Percentiles rank a stretch among this genome's conserved stretches.
Conservation (phyloP, 2,113 vertebrate genomes). For the Cynopterus brachyotis region DNA sequence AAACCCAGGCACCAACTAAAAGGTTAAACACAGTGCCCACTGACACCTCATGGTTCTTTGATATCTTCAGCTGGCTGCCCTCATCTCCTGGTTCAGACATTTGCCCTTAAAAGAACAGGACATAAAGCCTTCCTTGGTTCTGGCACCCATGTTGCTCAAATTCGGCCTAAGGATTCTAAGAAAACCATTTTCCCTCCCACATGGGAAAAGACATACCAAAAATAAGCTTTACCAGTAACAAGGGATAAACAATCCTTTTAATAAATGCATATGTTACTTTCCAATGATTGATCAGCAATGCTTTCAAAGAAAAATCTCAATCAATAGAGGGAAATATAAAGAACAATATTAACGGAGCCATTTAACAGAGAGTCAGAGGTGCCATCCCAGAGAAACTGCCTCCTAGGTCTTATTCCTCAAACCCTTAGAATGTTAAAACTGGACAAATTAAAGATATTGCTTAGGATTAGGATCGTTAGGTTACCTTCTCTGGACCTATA, state of each 20-base stretch:
- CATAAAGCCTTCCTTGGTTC: background rate
- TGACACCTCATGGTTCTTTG: background rate
- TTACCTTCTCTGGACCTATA: too few species aligned
- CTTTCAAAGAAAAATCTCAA: too few species aligned
- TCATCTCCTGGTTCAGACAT: background rate
- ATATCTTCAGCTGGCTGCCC: background rate
- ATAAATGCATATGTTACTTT: too few species aligned
- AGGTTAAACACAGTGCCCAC: background rate
- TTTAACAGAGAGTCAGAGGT: too few species aligned
- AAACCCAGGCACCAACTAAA: background rate
- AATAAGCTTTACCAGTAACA: background rate
- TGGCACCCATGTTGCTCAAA: background rate
- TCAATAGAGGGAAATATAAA: too few species aligned
- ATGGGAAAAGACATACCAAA: background rate
- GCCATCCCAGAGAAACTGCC: too few species aligned
- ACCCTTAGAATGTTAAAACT: too few species aligned
- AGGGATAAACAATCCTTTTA: background rate
- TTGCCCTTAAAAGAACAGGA: background rate
- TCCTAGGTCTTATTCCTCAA: too few species aligned
- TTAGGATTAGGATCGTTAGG: too few species aligned
- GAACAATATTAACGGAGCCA: too few species aligned
- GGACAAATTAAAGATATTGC: too few species aligned
- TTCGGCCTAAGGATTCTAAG: background rate
- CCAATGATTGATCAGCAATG: too few species aligned
- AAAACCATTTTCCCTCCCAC: background rate